Base-by-base conservation (phyloP, 2,113 vertebrate species). In the Solenodon paradoxus region DNA sequence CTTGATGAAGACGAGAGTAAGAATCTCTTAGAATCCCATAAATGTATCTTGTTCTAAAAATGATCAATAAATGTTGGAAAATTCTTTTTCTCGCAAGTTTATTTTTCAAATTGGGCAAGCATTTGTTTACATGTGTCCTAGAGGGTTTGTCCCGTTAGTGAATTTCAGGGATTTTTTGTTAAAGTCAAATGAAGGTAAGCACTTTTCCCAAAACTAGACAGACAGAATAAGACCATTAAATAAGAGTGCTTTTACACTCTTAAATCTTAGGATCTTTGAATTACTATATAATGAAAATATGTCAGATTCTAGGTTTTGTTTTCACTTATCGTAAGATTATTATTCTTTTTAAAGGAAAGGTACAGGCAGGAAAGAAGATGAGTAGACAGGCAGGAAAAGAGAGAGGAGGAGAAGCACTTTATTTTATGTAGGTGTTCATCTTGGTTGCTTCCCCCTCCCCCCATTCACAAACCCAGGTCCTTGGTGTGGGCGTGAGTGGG, bases 21-120 rank as follows among this genome's bases (percentile, higher is more conserved):
- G 12, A 49, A 78, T 71, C 89, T 86, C 30, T 83, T 87, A 24
- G 79, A 64, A 57, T 85, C 4, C 22, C 5, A 24, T 75, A 75
- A 79, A 92, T 77, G 84, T 81, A 7, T 63, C 32, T 94, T 80
- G 91, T 95, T 15, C 74, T 7, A 59, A 90, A 77, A 92, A 45
- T 57, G 51, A 22, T 84, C 53, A 28, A 71, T 92, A 87, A 61
- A 61, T 90, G 30, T 66, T 69, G 45, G 45, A 74, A 91, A 78
- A 81, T 93, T 77, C 55, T 94, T 94, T 28, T 93, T 81, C n/a
- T 95, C 12, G 53, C 64, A 51, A 49, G 47, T 93, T 89, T 88
- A 69, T 59, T 2, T 75, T 94, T 93, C 42, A 95, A 17, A 84
- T 89, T 85, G n/a, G n/a, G n/a, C 20, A 89, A 26, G 57, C 17